Base-by-base conservation (phyloP, 2,888 invertebrate species). In the Drosophila paramelanica region DNA sequence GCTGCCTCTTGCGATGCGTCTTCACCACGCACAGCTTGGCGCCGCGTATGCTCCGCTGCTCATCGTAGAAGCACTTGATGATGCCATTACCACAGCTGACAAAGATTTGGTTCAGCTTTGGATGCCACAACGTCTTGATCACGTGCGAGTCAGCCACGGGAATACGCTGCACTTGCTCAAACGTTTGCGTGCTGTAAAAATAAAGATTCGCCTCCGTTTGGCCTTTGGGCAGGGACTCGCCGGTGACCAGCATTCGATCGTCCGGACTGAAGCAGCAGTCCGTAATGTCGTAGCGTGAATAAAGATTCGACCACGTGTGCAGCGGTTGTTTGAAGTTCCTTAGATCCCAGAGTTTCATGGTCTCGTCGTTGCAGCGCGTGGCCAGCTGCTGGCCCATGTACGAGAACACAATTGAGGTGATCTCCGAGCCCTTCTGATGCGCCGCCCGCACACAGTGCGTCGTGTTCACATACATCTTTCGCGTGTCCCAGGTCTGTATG, bases 31-130 rank as follows among this genome's bases (percentile, higher is more conserved):
- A 98, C 1, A 98, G 92, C 86, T 97, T 97, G 0, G 98, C 98
- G 0, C 99, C 99, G 5, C 98, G 94, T 62, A 97, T 93, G 89
- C 98, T 98, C 45, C 95, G 94, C 62, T 95, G 95, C 1, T 96
- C 95, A 90, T 99, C 98, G 85, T 98, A 99, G 90, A 96, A 98
- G 58, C 98, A 96, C 86, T 97, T 97, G 0, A 98, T 96, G 0
- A 94, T 93, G 0, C 99, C 99, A 90, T 98, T 97, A 0, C 98
- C 98, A 79, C 97, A 97, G 0, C 98, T 97, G 0, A 97, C 95
- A 73, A 99, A 97, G 43, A 99, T 95, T 91, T 99, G 99, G 91
- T 99, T 99, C n/a, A 99, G 93, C 91, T 98, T 97, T 0, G 99
- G 97, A 93, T 99, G 99, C 99, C 99, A 99, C 0, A 97, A 92